Evolutionary conservation across 2,797 vertebrate genomes (phyloP).

Genomic region (Neosilurus hyrtlii): DNA sequence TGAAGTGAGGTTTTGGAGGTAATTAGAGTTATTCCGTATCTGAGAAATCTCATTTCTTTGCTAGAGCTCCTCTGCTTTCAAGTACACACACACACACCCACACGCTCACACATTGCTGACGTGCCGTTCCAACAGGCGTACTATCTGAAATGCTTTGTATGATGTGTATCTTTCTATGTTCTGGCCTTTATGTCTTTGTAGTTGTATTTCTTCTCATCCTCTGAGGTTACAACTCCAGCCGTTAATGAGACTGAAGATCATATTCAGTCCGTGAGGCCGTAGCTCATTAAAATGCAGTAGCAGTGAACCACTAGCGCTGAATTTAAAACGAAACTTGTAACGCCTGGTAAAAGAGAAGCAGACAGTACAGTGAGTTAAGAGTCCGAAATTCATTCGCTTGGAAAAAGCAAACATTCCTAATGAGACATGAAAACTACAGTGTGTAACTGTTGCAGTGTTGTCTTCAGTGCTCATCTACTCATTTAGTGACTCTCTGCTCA

Average conservation of each 20-base stretch:
- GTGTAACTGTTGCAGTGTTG: not conserved
- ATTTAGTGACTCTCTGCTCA: not conserved
- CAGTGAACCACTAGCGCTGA: not conserved
- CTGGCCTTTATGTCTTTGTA: not conserved
- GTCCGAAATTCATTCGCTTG: not conserved
- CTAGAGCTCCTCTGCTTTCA: not conserved
- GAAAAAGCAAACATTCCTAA: not conserved
- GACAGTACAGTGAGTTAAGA: not conserved
- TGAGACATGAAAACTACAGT: not conserved
- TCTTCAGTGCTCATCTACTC: not conserved
- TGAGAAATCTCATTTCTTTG: not conserved
- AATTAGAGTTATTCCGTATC: not conserved
- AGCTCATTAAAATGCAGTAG: conserved; percentile 36
- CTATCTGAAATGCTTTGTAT: not conserved
- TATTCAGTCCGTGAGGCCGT: not conserved
- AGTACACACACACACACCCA: conserved; percentile 6
- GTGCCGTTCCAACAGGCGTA: not conserved
- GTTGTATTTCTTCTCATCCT: conserved; percentile 34
- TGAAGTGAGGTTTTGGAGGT: not conserved
- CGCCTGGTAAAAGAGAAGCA: not conserved
- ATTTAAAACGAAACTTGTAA: not conserved
- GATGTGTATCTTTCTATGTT: not conserved
- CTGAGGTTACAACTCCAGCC: conserved; percentile 56
- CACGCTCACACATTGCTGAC: not conserved
- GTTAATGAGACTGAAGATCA: conserved; percentile 39